Percentiles rank a stretch among this genome's conserved stretches.
phyloP scores from a whole-genome alignment of 2,888 invertebrate species.

The Microplitis deprimator region DNA sequence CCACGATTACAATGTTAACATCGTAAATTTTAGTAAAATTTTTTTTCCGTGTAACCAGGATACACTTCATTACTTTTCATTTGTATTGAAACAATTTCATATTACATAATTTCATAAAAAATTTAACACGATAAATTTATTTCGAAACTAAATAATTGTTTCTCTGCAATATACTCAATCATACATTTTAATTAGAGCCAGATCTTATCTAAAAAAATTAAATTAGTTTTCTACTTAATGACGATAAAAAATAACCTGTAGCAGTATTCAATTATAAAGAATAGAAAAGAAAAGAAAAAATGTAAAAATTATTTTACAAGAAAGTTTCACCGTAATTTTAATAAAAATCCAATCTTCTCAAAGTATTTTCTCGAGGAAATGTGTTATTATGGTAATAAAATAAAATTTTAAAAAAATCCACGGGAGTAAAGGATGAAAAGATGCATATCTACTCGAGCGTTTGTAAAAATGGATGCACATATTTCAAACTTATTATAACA shows the following conservation, averaged over 20 bases:
- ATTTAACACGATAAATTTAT: too few species aligned
- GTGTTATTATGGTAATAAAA: slow-evolving; percentile 5
- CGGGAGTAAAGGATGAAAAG: slow-evolving; percentile 12
- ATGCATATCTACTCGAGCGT: neutral
- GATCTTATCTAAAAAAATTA: too few species aligned
- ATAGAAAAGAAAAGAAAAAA: neutral
- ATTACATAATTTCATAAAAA: too few species aligned
- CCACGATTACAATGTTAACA: too few species aligned
- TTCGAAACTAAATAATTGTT: too few species aligned
- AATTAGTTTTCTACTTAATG: too few species aligned
- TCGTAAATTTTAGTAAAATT: too few species aligned
- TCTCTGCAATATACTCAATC: too few species aligned
- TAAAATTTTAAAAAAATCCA: neutral
- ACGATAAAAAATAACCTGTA: neutral
- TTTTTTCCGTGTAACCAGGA: too few species aligned
- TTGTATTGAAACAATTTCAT: too few species aligned
- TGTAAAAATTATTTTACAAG: neutral
- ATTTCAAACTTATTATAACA: slow-evolving; percentile 33
- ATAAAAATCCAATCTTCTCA: neutral
- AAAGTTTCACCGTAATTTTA: neutral
- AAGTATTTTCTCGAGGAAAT: neutral
- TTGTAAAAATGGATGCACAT: slow-evolving; percentile 34
- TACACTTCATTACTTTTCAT: too few species aligned
- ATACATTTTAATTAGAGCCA: too few species aligned
- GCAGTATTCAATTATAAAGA: neutral